Percentiles rank a stretch among this genome's conserved stretches.
Evolutionary conservation across 2,888 invertebrate species (phyloP).

Genomic region (Ophion obscuratus): DNA sequence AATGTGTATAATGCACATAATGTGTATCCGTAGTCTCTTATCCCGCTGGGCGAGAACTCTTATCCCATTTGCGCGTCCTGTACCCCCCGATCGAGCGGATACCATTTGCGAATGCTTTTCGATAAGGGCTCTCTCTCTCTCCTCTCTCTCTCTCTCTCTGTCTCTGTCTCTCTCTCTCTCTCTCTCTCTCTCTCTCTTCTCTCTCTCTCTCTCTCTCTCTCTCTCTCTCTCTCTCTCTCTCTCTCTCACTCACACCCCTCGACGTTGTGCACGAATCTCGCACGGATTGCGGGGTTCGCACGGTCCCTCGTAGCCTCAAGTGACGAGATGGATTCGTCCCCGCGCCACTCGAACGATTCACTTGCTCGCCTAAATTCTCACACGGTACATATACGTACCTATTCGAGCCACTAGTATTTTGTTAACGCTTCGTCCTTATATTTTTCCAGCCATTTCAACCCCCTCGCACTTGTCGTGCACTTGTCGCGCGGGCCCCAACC

Average conservation of each 20-base stretch:
- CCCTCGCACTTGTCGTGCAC: slow-evolving; percentile 69
- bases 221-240: background rate
- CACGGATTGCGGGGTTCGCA: slow-evolving; percentile 64
- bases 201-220: slow-evolving; percentile 7
- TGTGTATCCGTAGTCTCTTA: slow-evolving; percentile 18
- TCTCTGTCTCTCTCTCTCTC: background rate
- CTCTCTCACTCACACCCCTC: background rate
- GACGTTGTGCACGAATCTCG: slow-evolving; percentile 42
- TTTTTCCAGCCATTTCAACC: slow-evolving; percentile 40
- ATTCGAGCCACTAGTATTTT: slow-evolving; percentile 41
- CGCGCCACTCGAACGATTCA: slow-evolving; percentile 25
- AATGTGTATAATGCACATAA: slow-evolving; percentile 27
- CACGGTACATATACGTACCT: slow-evolving; percentile 13
- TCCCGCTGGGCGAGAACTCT: slow-evolving; percentile 37
- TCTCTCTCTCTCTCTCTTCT: background rate
- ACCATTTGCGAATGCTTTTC: slow-evolving; percentile 56
- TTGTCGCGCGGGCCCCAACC: slow-evolving; percentile 65
- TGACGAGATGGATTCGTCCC: slow-evolving; percentile 30
- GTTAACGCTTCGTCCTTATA: slow-evolving; percentile 17
- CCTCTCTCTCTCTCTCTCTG: slow-evolving; percentile 1
- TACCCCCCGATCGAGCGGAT: background rate
- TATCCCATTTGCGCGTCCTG: background rate
- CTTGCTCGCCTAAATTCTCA: slow-evolving; percentile 47
- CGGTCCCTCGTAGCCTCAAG: slow-evolving; percentile 60
- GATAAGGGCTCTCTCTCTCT: slow-evolving; percentile 39